A percentile compares a stretch with the other conserved stretches of the same genome.
These are phyloP conservation scores for Athene cunicularia DNA, from an alignment of 2,113 vertebrate genomes.

Conservation along the genomic window DNA sequence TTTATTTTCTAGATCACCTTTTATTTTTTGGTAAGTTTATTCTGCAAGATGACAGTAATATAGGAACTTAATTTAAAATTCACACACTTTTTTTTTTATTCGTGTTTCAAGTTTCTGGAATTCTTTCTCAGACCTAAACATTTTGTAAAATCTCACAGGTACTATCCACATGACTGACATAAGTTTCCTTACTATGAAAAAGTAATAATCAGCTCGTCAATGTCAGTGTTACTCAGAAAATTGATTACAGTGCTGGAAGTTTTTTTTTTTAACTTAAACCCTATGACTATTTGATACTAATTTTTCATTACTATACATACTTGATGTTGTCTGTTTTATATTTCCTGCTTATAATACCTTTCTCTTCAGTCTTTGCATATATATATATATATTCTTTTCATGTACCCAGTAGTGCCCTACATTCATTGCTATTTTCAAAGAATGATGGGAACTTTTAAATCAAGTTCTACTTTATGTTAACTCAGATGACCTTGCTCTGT, in stretches of 20 bases:
- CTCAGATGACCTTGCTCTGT: background rate
- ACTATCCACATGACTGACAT: background rate
- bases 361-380: background rate
- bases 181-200: background rate
- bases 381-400: background rate
- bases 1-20: background rate
- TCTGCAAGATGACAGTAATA: background rate
- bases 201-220: background rate
- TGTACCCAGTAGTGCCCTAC: background rate
- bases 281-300: background rate
- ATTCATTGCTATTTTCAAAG: background rate
- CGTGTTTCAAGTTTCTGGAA: background rate
- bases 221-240: background rate
- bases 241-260: background rate
- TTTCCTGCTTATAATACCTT: background rate
- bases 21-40: background rate
- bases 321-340: background rate
- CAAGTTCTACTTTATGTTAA: background rate
- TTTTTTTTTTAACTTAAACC: background rate
- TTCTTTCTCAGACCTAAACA: background rate
- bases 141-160: background rate
- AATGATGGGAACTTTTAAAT: background rate
- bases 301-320: background rate
- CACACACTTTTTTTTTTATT: background rate
- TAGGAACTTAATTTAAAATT: background rate